phyloP scores from a whole-genome alignment of 2,888 invertebrate genomes.

The Harpagoxenus sublaevis region DNA sequence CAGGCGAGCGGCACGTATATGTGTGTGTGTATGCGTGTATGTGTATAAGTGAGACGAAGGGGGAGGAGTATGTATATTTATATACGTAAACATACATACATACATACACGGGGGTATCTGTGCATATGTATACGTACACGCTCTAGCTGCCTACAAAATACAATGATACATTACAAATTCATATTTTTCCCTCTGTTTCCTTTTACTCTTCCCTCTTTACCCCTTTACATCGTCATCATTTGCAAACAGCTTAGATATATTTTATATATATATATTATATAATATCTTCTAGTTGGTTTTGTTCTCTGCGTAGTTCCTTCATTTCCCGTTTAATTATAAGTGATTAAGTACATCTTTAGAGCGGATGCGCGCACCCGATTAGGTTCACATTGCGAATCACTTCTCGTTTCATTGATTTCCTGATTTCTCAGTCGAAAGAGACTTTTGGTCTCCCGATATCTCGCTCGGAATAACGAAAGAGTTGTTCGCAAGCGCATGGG shows the following conservation, averaged over 20 bases:
- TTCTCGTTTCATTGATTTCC: constrained; percentile 47
- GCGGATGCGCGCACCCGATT: constrained; percentile 74
- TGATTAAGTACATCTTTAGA: constrained; percentile 83
- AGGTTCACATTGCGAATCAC: constrained; percentile 65
- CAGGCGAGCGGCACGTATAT: constrained; percentile 65
- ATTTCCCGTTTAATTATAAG: constrained; percentile 72
- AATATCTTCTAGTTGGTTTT: constrained; percentile 78
- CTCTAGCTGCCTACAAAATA: constrained; percentile 82
- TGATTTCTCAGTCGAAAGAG: constrained; percentile 48
- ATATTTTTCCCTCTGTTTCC: constrained; percentile 61
- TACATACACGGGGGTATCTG: constrained; percentile 62
- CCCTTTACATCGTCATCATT: constrained; percentile 75
- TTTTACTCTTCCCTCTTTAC: constrained; percentile 43
- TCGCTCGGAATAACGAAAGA: constrained; percentile 54
- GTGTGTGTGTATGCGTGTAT: constrained; percentile 54
- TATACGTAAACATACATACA: constrained; percentile 73
- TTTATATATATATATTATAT: constrained; percentile 76
- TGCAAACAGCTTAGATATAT: constrained; percentile 82
- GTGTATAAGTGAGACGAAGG: constrained; percentile 57
- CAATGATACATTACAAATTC: constrained; percentile 81
- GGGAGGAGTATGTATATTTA: constrained; percentile 69
- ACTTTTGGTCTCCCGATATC: constrained; percentile 36
- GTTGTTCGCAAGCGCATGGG: neutral
- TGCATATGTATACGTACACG: constrained; percentile 75
- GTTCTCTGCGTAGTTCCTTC: constrained; percentile 69